A percentile compares a stretch with the other conserved stretches of the same genome.
Conservation (phyloP, 2,888 invertebrate species). For the Luperina nickerlii region DNA sequence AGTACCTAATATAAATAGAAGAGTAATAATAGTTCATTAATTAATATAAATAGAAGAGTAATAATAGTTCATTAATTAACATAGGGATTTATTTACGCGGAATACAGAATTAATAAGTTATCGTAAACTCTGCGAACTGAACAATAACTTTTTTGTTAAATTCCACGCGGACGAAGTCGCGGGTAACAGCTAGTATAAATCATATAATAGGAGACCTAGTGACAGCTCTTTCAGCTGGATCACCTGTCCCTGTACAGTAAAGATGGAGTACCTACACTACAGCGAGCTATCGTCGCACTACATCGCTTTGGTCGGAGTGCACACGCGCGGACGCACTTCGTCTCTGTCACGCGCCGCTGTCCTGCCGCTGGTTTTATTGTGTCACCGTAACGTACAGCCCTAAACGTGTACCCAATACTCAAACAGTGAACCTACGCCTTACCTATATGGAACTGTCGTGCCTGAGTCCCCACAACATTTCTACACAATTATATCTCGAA, state of each 20-base stretch:
- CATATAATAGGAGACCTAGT: neutral
- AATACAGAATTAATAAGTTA: too few relatives aligned
- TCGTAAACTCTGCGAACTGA: too few relatives aligned
- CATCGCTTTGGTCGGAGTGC: conserved; percentile 3
- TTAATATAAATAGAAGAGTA: too few relatives aligned
- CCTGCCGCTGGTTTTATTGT: conserved; percentile 16
- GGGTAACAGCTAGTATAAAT: too few relatives aligned
- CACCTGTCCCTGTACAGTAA: conserved; percentile 1
- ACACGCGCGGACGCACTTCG: conserved; percentile 12
- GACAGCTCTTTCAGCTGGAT: neutral
- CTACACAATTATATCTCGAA: conserved; percentile 26
- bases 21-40: too few relatives aligned
- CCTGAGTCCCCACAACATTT: conserved; percentile 15
- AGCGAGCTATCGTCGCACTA: neutral
- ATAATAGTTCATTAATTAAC: too few relatives aligned
- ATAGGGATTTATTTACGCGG: too few relatives aligned
- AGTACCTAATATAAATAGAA: too few relatives aligned
- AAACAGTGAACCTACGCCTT: conserved; percentile 9
- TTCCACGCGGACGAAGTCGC: too few relatives aligned
- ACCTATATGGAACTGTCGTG: neutral
- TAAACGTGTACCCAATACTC: conserved; percentile 22
- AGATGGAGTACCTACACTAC: neutral
- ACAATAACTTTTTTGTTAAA: too few relatives aligned
- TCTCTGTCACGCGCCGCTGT: conserved; percentile 13
- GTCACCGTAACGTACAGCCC: conserved; percentile 11